A percentile compares a stretch with the other conserved stretches of the same genome.
Conservation (phyloP, 1,140 invertebrate genomes). For the Conopomorpha cramerella region DNA sequence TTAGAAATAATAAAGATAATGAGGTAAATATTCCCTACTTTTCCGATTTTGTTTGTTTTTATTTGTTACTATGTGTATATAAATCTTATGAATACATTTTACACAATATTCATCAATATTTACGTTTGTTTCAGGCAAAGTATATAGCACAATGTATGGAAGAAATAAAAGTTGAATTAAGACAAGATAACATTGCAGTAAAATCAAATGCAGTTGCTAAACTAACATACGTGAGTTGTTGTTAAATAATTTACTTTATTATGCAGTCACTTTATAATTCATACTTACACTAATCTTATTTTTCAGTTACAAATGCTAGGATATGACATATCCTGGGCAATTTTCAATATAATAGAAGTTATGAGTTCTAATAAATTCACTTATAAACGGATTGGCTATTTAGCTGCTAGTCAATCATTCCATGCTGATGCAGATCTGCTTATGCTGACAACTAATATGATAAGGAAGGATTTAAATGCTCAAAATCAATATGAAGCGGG, state of each 20-base stretch:
- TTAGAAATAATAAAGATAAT: constrained; percentile 99
- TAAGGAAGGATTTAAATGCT: constrained; percentile 97
- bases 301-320: constrained; percentile 98
- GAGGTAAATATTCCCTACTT: constrained; percentile 76
- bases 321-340: constrained; percentile 99
- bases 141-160: constrained; percentile 99
- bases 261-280: constrained; percentile 1
- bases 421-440: constrained; percentile 96
- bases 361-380: constrained; percentile 99
- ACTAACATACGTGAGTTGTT: constrained; percentile 92
- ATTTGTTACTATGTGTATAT: not conserved
- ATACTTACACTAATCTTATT: constrained; percentile 11
- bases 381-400: constrained; percentile 96
- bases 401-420: constrained; percentile 97
- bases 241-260: not conserved
- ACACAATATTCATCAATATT: no score
- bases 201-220: constrained; percentile 99
- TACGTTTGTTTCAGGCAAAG: constrained; percentile 88
- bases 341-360: constrained; percentile 99
- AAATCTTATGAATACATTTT: no score
- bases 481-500: constrained; percentile 99
- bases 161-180: constrained; percentile 97
- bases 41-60: not conserved
- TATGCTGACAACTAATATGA: constrained; percentile 99
- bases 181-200: constrained; percentile 95